These are phyloP conservation scores for Smutsia temminckii DNA, from an alignment of 2,797 vertebrate genomes.

Conservation along the genomic window DNA sequence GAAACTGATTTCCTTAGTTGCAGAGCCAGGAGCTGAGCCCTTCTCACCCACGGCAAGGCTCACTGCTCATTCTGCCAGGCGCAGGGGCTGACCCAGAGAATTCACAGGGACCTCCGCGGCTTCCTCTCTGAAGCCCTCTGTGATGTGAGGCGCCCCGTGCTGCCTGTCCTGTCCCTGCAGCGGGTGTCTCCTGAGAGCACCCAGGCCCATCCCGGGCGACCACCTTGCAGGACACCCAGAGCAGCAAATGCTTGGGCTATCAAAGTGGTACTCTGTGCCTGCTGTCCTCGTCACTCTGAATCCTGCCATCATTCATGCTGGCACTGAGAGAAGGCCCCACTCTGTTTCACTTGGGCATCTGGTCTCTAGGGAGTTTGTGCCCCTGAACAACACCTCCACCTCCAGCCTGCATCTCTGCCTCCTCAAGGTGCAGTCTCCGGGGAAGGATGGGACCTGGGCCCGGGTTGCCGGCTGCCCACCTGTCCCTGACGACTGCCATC, in stretches of 20 bases:
- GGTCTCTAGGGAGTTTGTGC: background rate
- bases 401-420: background rate
- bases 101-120: background rate
- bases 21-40: background rate
- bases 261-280: background rate
- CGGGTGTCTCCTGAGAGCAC: background rate
- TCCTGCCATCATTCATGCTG: background rate
- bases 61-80: background rate
- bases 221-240: background rate
- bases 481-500: background rate
- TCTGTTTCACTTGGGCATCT: background rate
- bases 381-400: rapidly evolving
- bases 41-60: background rate
- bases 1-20: background rate
- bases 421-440: rapidly evolving
- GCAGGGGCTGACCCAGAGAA: rapidly evolving
- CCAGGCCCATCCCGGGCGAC: background rate
- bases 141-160: background rate
- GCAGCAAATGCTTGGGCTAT: background rate
- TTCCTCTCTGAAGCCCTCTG: background rate
- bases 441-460: background rate
- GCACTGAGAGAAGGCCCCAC: background rate
- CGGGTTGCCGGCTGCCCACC: background rate
- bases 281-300: background rate
- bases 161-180: background rate